phyloP scores from a whole-genome alignment of 2,888 invertebrate genomes.

The Diarsia rubi region DNA sequence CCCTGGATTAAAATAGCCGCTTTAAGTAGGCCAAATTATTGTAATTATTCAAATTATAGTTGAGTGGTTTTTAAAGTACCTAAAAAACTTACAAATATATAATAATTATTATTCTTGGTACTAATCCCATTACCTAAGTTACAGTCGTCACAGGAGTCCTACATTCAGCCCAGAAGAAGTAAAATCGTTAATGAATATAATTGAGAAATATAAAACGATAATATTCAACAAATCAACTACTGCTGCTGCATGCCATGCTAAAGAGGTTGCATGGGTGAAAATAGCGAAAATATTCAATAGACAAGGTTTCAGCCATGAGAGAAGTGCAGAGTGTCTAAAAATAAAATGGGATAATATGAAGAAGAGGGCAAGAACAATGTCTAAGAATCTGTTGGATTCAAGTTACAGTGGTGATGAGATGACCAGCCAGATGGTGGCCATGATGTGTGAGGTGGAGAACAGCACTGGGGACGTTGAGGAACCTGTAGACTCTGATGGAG shows the following conservation, averaged over 20 bases:
- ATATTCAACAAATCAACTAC: constrained; percentile 81
- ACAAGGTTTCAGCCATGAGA: constrained; percentile 72
- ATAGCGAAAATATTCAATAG: constrained; percentile 80
- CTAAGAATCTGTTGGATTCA: constrained; percentile 76
- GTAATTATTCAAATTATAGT: background rate
- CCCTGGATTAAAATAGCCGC: background rate
- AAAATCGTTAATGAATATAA: constrained; percentile 75
- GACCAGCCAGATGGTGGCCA: constrained; percentile 71
- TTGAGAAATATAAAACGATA: constrained; percentile 79
- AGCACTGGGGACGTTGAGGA: constrained; percentile 56
- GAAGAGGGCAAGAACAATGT: constrained; percentile 74
- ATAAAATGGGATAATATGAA: constrained; percentile 86
- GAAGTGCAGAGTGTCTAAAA: constrained; percentile 78
- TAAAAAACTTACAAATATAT: background rate
- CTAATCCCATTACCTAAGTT: constrained; percentile 20
- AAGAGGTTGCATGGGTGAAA: constrained; percentile 81
- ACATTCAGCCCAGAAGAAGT: constrained; percentile 79
- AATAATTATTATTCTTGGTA: background rate
- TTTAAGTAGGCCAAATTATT: background rate
- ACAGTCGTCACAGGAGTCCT: constrained; percentile 79
- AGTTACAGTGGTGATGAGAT: constrained; percentile 73
- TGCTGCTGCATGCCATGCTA: constrained; percentile 75
- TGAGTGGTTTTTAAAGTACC: too few species aligned
- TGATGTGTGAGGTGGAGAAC: constrained; percentile 74
- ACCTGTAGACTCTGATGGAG: constrained; percentile 57